Evolutionary conservation across 2,888 invertebrate species (phyloP).

Genomic region (Ennomos erosarius): DNA sequence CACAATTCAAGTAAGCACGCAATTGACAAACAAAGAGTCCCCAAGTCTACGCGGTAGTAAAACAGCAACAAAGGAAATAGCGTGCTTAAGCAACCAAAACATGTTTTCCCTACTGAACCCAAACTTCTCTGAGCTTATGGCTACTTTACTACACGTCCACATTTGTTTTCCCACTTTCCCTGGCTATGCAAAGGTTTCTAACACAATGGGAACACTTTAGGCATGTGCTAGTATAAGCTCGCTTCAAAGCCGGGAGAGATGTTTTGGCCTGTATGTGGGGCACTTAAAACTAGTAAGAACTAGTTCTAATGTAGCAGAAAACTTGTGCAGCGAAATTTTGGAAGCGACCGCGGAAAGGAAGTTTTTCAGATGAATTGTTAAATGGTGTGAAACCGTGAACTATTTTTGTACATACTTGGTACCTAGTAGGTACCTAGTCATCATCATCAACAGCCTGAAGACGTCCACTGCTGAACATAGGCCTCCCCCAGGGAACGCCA

Average conservation of each 20-base stretch:
- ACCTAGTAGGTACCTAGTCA: too few relatives aligned
- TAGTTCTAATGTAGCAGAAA: constrained; percentile 27
- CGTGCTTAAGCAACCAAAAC: constrained; percentile 49
- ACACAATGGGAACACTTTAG: constrained; percentile 62
- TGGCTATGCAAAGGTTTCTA: constrained; percentile 52
- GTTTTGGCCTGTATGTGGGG: constrained; percentile 32
- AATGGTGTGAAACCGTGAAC: constrained; percentile 18
- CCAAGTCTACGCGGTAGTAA: constrained; percentile 39
- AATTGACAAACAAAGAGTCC: constrained; percentile 36
- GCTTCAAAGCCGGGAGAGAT: constrained; percentile 30
- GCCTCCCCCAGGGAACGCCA: too few relatives aligned
- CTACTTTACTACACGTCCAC: constrained; percentile 40
- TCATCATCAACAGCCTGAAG: too few relatives aligned
- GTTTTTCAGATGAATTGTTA: constrained; percentile 29
- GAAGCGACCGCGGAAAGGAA: constrained; percentile 21
- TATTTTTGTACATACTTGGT: too few relatives aligned
- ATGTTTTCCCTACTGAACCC: constrained; percentile 47
- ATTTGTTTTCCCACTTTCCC: constrained; percentile 55
- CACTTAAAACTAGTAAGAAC: constrained; percentile 35
- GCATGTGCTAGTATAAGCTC: constrained; percentile 25
- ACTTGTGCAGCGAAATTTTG: constrained; percentile 28
- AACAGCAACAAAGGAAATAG: constrained; percentile 49
- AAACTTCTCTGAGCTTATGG: constrained; percentile 40
- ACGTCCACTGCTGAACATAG: too few relatives aligned
- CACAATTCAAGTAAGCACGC: constrained; percentile 6